These are phyloP conservation scores for Peromyscus eremicus DNA, from an alignment of 2,797 vertebrate genomes.

Conservation along the genomic window DNA sequence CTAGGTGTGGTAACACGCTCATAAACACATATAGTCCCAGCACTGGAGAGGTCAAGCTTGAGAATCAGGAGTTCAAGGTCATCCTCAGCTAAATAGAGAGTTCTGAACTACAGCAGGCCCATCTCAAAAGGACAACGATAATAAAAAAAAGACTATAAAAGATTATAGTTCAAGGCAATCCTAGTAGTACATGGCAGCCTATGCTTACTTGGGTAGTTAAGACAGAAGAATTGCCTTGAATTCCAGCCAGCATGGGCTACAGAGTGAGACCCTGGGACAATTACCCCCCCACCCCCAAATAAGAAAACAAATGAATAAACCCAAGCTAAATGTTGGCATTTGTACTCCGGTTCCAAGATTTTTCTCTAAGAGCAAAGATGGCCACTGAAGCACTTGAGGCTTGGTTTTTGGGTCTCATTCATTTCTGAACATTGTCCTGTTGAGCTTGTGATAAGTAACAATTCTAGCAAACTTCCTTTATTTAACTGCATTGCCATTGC, in stretches of 20 bases:
- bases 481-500: slow-evolving; percentile 6
- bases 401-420: slow-evolving; percentile 28
- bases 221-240: background rate
- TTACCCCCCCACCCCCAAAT: no score
- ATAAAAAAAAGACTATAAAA: background rate
- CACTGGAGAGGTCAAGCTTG: background rate
- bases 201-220: background rate
- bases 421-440: slow-evolving; percentile 14
- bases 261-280: background rate
- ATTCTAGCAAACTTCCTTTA: slow-evolving; percentile 31
- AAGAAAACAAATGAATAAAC: background rate
- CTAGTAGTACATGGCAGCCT: background rate
- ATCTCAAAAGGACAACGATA: background rate
- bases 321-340: background rate
- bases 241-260: background rate
- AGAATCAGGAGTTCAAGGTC: background rate
- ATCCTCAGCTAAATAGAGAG: background rate
- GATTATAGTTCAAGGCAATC: background rate
- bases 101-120: background rate
- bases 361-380: background rate
- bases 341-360: slow-evolving; percentile 31
- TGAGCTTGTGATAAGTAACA: slow-evolving; percentile 20
- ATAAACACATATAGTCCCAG: background rate
- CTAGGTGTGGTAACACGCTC: background rate
- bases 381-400: background rate